Evolutionary conservation across 2,797 vertebrate genomes (phyloP), one percentile per base, ranked within the genome.

Genomic region (Macropodus opercularis): DNA sequence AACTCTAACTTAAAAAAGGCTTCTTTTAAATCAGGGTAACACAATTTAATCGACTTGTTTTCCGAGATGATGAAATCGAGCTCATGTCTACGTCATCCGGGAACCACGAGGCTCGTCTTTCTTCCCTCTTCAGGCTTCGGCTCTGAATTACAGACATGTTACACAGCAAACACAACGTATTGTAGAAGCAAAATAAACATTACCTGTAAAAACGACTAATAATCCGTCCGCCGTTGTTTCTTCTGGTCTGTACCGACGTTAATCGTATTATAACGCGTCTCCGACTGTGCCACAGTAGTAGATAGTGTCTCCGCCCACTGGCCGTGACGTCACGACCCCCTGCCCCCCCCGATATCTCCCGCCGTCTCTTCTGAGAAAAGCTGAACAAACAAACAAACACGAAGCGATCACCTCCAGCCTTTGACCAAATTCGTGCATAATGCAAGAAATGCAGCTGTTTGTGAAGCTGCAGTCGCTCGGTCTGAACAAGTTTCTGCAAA

Each of bases 181-280:
- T n/a, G n/a, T n/a, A n/a, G n/a, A 11, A 23, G 1, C 15, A 19
- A 38, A 40, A 18, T 5, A 7, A 5, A 18, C 1, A 17, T 68
- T 83, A 89, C 85, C 85, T 84, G 52, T 71, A 6, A 10, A 22
- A 35, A 7, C 8, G n/a, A 5, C 0, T 2, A 55, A 17, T 6
- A 51, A 0, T 79, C 60, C 60, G 57, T 65, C 53, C 21, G 0
- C 7, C 8, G 49, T 23, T 39, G 6, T 3, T 11, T 17, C 2
- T 0, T 4, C 17, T 17, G n/a, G 1, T n/a, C n/a, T n/a, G n/a
- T n/a, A 6, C 44, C 1, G 18, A 1, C 8, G 9, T 2, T 83
- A 71, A 73, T 65, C 65, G 14, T 0, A 0, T 22, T 36, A 6
- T 0, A 0, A 2, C 4, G n/a, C 3, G 17, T 21, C 4, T 34